Evolutionary conservation across 2,797 vertebrate species (phyloP), one percentile per base, ranked within the genome.

Genomic region (Micropoecilia bifurca): DNA sequence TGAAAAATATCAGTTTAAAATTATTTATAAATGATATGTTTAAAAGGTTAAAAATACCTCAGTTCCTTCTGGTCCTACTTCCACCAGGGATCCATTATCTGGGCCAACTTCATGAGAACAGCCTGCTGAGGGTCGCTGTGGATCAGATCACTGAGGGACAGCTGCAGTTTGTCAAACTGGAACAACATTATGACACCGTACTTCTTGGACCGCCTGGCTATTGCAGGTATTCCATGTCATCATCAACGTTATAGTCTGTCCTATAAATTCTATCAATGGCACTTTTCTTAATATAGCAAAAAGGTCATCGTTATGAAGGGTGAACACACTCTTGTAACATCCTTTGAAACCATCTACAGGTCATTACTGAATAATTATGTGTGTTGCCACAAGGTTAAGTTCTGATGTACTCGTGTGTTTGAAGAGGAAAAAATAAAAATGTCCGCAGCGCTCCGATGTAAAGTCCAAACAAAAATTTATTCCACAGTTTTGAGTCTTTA

Each of bases 111-210:
- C 96, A 96, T 20, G 87, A 93, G 79, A 93, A 94, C 80, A 94
- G 95, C 80, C 80, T 96, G 85, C 80, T 96, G 80, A 92, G 90
- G 4, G 91, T 96, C 13, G 91, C 92, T 36, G 89, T 96, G 88
- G 96, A 96, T 88, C 95, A 96, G 89, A 86, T 96, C 90, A 96
- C 96, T 0, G 94, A 95, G 0, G 92, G 95, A 59, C 96, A 97
- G 83, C 84, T 96, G 74, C 93, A 94, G 81, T 96, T 94, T 90
- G 92, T 92, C 33, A 82, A 53, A 33, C 85, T 96, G 83, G 94
- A 94, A 0, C 79, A 96, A 79, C 96, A 96, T 84, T 97, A 95
- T 4, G 96, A 97, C 4, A 95, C 95, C 0, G 80, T 97, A 30
- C 4, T 91, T 46, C 82, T 97, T 79, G 96, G 95, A 0, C 6